Base-by-base conservation (phyloP, 2,888 invertebrate species). In the Acrobeloides nanus region DNA sequence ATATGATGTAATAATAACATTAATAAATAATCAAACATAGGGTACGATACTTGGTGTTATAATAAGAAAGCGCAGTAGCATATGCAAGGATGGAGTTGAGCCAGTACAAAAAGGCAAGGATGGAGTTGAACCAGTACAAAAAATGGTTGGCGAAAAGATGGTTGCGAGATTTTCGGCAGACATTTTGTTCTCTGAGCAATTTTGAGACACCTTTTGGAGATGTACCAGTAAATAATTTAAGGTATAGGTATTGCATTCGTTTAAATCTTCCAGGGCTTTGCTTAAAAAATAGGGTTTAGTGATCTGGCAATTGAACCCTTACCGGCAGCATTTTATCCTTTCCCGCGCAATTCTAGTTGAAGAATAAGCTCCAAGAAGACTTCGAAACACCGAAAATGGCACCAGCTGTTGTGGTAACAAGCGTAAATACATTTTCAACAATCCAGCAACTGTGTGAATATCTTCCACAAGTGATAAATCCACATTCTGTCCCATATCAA, bases 161-260 rank as follows among this genome's bases (percentile, higher is more conserved):
- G 89, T 89, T 53, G 89, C 86, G 56, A 92, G 78, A 75, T 90
- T 92, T 74, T 88, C 86, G 21, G 87, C 82, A 44, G 84, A 85
- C 92, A 92, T 92, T 78, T 89, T 88, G 76, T 90, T 92, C 46
- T 82, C 79, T 10, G 83, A 82, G 38, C 84, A 82, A 68, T 83
- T 82, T 48, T 84, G 82, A 1, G 87, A 83, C 27, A 92, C 87
- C 68, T 88, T 87, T 68, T 46, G 34, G n/a, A 69, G 51, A 53
- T 73, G 73, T 8, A 51, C 38, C 31, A 73, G 49, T 10, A 73
- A 52, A 18, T 57, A 56, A 10, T 59, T 49, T 21, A 74, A 51
- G 0, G 73, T 73, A 21, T 54, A 49, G 8, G 56, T 53, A 40
- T 74, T 73, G 17, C 66, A 57, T 44, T 65, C 61, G 4, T 66